These are phyloP conservation scores for Synergus umbraculus DNA, from an alignment of 2,888 invertebrate genomes.

Conservation along the genomic window DNA sequence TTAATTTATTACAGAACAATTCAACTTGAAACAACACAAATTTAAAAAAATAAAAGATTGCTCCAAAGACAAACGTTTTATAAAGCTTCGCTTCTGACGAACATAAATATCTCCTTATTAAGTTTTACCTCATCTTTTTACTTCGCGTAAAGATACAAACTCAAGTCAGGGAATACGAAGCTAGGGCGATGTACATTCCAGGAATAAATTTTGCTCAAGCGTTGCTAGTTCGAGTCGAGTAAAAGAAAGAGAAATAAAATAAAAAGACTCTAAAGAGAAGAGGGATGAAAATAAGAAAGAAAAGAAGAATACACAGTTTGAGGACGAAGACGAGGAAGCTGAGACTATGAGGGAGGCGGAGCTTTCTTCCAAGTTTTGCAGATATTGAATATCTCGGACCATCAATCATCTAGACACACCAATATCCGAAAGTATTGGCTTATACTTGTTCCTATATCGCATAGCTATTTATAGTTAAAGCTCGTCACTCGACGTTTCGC, in stretches of 20 bases:
- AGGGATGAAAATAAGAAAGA: neutral
- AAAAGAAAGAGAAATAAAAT: neutral
- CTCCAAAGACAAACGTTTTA: neutral
- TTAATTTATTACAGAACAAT: neutral
- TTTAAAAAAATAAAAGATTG: too few species aligned
- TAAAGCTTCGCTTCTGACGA: neutral
- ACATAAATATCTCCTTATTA: slow-evolving; percentile 7
- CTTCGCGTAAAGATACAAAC: slow-evolving; percentile 1
- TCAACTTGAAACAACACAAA: neutral
- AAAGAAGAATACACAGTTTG: neutral
- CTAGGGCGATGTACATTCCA: slow-evolving; percentile 1
- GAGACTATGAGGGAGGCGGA: slow-evolving; percentile 33
- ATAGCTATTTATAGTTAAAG: slow-evolving; percentile 65
- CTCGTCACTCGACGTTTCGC: slow-evolving; percentile 53
- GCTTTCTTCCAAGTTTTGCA: slow-evolving; percentile 66
- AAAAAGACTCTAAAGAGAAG: neutral
- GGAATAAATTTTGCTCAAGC: slow-evolving; percentile 5
- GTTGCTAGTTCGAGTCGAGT: slow-evolving; percentile 3
- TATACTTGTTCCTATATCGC: slow-evolving; percentile 69
- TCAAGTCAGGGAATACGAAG: slow-evolving; percentile 4
- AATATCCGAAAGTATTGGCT: slow-evolving; percentile 74
- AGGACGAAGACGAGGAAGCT: slow-evolving; percentile 1
- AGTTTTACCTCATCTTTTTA: slow-evolving; percentile 6
- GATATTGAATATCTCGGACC: slow-evolving; percentile 75
- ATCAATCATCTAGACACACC: slow-evolving; percentile 72